These are phyloP conservation scores for Monoplex corrugatus DNA, from an alignment of 2,888 invertebrate genomes.

Conservation along the genomic window DNA sequence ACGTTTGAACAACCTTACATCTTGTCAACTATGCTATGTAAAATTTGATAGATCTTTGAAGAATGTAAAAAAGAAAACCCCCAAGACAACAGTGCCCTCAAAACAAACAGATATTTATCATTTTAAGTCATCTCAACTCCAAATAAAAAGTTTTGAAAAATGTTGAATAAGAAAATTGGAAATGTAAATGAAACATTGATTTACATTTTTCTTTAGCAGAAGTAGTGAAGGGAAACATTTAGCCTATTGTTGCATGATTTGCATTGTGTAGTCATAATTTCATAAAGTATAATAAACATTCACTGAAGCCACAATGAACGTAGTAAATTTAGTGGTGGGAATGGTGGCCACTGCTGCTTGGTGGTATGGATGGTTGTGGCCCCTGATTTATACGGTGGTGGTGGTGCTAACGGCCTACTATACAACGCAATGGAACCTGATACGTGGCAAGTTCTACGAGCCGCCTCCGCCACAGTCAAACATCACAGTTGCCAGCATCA, in stretches of 20 bases:
- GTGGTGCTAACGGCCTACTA: constrained; percentile 65
- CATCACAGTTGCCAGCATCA: constrained; percentile 57
- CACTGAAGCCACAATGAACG: neutral
- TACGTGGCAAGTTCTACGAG: constrained; percentile 70
- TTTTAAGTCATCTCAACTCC: neutral
- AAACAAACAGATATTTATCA: neutral
- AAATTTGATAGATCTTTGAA: neutral
- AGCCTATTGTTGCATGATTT: no score
- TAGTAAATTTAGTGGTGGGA: neutral
- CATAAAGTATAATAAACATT: neutral
- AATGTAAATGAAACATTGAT: no score
- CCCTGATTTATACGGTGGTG: constrained; percentile 58
- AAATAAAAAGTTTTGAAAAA: neutral
- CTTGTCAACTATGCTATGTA: no score
- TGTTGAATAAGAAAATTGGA: neutral
- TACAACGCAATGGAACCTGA: constrained; percentile 70
- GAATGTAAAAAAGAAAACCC: neutral
- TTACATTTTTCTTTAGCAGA: no score
- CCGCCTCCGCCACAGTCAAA: constrained; percentile 56
- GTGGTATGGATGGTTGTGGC: constrained; percentile 61
- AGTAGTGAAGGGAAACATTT: no score
- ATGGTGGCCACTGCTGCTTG: constrained; percentile 45
- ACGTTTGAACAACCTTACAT: no score
- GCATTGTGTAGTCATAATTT: neutral
- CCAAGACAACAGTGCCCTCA: neutral